Conservation (phyloP, 2,113 vertebrate genomes). For the Salvelinus namaycush region DNA sequence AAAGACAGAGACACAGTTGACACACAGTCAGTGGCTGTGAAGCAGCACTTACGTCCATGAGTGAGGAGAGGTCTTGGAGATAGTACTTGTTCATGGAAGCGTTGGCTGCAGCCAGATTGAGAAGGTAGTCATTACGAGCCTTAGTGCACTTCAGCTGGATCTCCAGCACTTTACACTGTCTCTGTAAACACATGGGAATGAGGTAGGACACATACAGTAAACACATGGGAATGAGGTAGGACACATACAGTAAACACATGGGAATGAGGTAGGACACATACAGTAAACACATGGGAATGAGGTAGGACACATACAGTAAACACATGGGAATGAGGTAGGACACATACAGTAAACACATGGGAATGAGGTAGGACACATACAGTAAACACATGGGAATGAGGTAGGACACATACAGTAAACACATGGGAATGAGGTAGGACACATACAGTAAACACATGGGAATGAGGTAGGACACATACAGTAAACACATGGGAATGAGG, state of each 20-base stretch:
- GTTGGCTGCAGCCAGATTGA: slow-evolving; percentile 82
- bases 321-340: background rate
- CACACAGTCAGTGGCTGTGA: background rate
- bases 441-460: no score
- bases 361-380: no score
- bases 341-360: no score
- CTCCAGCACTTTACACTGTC: slow-evolving; percentile 81
- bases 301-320: background rate
- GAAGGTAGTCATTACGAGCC: slow-evolving; percentile 86
- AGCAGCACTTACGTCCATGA: slow-evolving; percentile 81
- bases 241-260: background rate
- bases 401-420: no score
- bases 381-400: no score
- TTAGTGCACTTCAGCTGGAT: slow-evolving; percentile 83
- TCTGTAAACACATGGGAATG: slow-evolving; percentile 56
- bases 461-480: no score
- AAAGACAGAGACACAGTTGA: no score
- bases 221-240: background rate
- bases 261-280: background rate
- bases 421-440: no score
- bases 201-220: no score
- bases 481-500: no score
- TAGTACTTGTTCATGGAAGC: slow-evolving; percentile 83
- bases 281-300: background rate
- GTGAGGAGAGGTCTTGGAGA: slow-evolving; percentile 74